Conservation (phyloP, 2,888 invertebrate species). For the Ectemnius continuus region DNA sequence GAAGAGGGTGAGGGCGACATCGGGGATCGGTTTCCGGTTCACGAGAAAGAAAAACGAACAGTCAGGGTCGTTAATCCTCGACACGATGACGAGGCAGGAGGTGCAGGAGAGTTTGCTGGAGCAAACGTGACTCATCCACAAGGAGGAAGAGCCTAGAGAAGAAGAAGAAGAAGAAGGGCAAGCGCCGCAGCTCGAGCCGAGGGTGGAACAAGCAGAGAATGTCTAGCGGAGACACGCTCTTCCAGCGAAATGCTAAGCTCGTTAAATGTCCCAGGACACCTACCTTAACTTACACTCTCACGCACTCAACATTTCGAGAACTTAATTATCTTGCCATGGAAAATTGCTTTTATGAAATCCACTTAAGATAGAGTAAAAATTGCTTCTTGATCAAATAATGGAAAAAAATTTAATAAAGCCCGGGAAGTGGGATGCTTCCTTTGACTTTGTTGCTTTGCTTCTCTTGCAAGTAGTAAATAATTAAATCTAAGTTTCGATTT, state of each 20-base stretch:
- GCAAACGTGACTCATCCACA: constrained; percentile 64
- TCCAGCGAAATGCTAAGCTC: constrained; percentile 30
- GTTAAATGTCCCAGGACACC: constrained; percentile 31
- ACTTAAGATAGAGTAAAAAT: too few relatives aligned
- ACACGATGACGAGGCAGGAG: constrained; percentile 62
- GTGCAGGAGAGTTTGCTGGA: constrained; percentile 45
- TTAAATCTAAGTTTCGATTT: too few relatives aligned
- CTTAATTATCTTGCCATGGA: constrained; percentile 31
- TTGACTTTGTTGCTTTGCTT: too few relatives aligned
- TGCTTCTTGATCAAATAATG: too few relatives aligned
- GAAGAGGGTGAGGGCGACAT: constrained; percentile 31
- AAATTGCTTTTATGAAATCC: background rate
- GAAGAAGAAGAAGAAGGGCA: constrained; percentile 20
- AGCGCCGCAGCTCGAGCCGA: constrained; percentile 21
- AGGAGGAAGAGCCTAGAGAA: constrained; percentile 45
- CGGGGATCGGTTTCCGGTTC: constrained; percentile 56
- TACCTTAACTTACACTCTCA: constrained; percentile 3
- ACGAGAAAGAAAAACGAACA: constrained; percentile 54
- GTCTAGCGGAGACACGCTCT: constrained; percentile 7
- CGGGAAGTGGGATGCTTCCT: too few relatives aligned
- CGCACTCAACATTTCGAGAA: constrained; percentile 23
- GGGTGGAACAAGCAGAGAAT: constrained; percentile 33
- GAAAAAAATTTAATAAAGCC: too few relatives aligned
- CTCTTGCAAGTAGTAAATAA: too few relatives aligned
- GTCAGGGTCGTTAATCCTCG: constrained; percentile 67